Evolutionary conservation across 2,113 vertebrate genomes (phyloP).

Genomic region (Pyrgilauda ruficollis): DNA sequence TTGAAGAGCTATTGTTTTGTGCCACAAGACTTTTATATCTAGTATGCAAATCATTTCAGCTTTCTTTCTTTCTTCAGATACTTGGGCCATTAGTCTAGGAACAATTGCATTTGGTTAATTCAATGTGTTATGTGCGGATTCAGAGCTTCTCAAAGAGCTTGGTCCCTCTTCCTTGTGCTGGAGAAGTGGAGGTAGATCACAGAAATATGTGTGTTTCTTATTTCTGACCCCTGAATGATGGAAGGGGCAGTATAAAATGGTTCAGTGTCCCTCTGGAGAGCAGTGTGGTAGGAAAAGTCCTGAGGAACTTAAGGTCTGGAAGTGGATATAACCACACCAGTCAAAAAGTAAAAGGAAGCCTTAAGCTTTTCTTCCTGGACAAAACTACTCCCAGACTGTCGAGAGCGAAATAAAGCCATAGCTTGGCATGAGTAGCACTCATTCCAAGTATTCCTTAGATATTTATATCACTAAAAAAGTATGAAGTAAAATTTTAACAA

Average conservation of each 20-base stretch:
- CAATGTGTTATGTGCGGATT: neutral
- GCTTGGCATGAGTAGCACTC: neutral
- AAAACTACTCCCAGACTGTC: neutral
- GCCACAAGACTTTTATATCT: neutral
- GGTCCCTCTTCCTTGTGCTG: neutral
- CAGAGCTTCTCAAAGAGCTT: neutral
- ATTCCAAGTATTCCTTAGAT: neutral
- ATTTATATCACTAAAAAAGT: neutral
- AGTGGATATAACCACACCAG: neutral
- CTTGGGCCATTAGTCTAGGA: neutral
- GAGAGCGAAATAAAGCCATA: neutral
- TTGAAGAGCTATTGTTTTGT: neutral
- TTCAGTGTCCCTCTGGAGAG: neutral
- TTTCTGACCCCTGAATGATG: neutral
- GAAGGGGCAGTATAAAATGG: neutral
- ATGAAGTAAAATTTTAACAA: neutral
- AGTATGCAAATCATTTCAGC: neutral
- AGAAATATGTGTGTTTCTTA: neutral
- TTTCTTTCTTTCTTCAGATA: neutral
- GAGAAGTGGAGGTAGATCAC: neutral
- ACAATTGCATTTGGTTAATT: neutral
- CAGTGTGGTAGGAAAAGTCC: neutral
- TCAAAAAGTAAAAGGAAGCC: neutral
- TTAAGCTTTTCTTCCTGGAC: neutral
- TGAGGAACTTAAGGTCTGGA: neutral